phyloP scores from a whole-genome alignment of 2,113 vertebrate genomes.

The Kryptolebias marmoratus region DNA sequence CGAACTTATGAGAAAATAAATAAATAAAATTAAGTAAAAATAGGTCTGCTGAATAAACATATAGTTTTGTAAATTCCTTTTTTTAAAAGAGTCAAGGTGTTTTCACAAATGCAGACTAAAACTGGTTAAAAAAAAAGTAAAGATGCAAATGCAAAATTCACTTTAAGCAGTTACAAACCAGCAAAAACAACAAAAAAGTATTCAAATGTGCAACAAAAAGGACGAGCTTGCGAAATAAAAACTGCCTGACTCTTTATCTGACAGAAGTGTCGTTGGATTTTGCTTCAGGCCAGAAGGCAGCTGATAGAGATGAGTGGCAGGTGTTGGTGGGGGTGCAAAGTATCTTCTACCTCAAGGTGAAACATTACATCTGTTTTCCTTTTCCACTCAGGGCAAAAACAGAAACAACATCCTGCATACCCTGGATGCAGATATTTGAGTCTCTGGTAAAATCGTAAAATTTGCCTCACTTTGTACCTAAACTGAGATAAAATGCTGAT shows the following conservation, averaged over 20 bases:
- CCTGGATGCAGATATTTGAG: not conserved
- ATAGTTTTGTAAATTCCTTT: too few relatives aligned
- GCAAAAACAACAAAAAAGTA: not conserved
- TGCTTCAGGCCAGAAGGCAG: conserved; percentile 39
- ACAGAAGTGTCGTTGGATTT: conserved; percentile 19
- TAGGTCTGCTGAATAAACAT: too few relatives aligned
- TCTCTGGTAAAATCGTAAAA: not conserved
- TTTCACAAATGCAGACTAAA: too few relatives aligned
- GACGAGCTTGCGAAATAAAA: too few relatives aligned
- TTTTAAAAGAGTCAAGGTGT: too few relatives aligned
- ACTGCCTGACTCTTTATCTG: conserved; percentile 3
- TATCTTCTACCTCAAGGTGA: conserved; percentile 49
- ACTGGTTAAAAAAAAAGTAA: too few relatives aligned
- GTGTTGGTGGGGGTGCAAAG: conserved; percentile 30
- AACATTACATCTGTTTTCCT: conserved; percentile 30
- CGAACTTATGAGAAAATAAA: too few relatives aligned
- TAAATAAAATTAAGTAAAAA: too few relatives aligned
- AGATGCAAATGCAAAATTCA: too few relatives aligned
- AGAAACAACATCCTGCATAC: not conserved
- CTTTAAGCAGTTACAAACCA: not conserved
- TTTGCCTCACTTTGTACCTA: not conserved
- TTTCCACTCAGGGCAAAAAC: conserved; percentile 7
- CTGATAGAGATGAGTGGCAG: conserved; percentile 62
- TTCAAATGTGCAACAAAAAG: not conserved
- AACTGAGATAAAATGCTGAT: not conserved